Evolutionary conservation across 1,140 invertebrate genomes (phyloP), one percentile per base, ranked within the genome.

Genomic region (Mycetomoellerius zeteki): DNA sequence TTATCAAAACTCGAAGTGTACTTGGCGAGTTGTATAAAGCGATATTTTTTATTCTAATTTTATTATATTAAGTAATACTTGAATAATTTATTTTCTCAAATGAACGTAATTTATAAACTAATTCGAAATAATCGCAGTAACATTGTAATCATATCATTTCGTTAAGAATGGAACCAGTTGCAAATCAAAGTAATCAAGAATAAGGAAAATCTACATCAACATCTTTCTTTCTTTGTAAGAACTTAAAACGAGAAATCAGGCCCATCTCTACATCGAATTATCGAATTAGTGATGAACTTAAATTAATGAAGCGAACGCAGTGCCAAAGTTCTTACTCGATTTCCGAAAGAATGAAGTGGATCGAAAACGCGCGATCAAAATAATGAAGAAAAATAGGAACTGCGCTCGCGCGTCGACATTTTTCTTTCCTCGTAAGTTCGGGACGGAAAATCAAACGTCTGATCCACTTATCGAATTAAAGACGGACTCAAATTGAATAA

Each of bases 311-410:
- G 69, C 80, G n/a, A 21, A 75, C 43, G 27, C 54, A 50, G 54
- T 75, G 80, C 69, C 69, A 84, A 62, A 75, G 80, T 75, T 75
- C 47, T 60, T 84, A 33, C n/a, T 75, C 80, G 69, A 84, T 75
- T 84, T 75, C 43, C 14, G 5, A 37, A 75, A 60, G 71, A 84
- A 73, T 75, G 54, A 84, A 75, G 54, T 60, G n/a, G 69, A 84
- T 84, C 27, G 69, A 84, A 60, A 60, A 50, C 24, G 80, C 37
- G 37, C 69, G 37, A 84, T 47, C 69, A 60, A 84, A 84, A 84
- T 84, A 84, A 84, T 84, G 80, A 84, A 84, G 80, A 84, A 84
- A 84, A 84, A 73, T 84, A 75, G 80, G 43, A 84, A 60, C 19
- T 62, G 80, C 43, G 58, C 54, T 47, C 80, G 58, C 54, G 33